Evolutionary conservation across 2,113 vertebrate genomes (phyloP).

Genomic region (Colius striatus): DNA sequence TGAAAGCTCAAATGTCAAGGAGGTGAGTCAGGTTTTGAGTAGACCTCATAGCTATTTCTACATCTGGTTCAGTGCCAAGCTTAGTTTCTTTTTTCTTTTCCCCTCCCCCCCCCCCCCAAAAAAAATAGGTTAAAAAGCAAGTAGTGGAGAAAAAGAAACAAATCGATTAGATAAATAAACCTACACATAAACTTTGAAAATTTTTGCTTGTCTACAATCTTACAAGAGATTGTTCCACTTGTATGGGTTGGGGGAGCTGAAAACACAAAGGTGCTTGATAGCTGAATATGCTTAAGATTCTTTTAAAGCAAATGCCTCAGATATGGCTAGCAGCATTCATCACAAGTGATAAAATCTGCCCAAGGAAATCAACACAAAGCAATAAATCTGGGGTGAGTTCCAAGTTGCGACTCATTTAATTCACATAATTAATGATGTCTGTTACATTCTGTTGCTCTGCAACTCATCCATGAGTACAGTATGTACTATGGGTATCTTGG

Average conservation of each 20-base stretch:
- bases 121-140: neutral
- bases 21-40: neutral
- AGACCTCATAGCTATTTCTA: neutral
- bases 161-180: neutral
- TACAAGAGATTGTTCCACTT: neutral
- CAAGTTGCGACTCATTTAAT: neutral
- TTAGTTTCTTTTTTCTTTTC: neutral
- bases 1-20: neutral
- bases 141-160: neutral
- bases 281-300: neutral
- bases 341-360: neutral
- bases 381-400: conserved; percentile 12
- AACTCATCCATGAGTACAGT: neutral
- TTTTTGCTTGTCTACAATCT: neutral
- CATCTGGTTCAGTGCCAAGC: neutral
- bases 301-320: neutral
- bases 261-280: neutral
- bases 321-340: neutral
- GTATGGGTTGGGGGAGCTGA: neutral
- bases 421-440: neutral
- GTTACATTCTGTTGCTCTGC: neutral
- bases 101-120: neutral
- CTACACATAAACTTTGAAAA: neutral
- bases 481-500: neutral
- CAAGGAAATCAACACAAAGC: conserved; percentile 40